These are phyloP conservation scores for Leptinotarsa tumamoca DNA, from an alignment of 2,888 invertebrate genomes.

Conservation along the genomic window DNA sequence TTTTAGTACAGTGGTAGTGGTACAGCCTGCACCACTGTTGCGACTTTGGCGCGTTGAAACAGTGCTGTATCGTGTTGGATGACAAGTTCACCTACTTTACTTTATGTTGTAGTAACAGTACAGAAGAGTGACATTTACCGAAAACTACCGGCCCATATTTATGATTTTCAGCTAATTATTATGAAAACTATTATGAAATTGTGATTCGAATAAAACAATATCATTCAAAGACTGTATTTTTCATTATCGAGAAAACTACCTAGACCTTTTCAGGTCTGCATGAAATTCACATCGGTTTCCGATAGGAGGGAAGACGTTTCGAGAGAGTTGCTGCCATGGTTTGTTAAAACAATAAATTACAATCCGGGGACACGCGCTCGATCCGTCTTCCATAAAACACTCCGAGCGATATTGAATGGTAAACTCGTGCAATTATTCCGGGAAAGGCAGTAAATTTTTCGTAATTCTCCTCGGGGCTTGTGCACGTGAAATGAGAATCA, in stretches of 20 bases:
- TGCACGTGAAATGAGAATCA: slow-evolving; percentile 27
- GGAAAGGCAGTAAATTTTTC: slow-evolving; percentile 41
- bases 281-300: slow-evolving; percentile 8
- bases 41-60: too few species aligned
- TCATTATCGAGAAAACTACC: neutral
- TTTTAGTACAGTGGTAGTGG: too few species aligned
- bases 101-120: too few species aligned
- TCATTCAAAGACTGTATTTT: too few species aligned
- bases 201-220: too few species aligned
- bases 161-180: too few species aligned
- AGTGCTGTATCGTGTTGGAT: too few species aligned
- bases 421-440: slow-evolving; percentile 43
- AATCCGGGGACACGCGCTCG: slow-evolving; percentile 29
- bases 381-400: slow-evolving; percentile 39
- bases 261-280: neutral
- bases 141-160: too few species aligned
- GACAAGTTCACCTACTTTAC: too few species aligned
- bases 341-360: slow-evolving; percentile 18
- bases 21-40: too few species aligned
- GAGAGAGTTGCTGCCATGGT: neutral
- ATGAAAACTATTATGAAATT: too few species aligned
- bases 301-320: slow-evolving; percentile 4
- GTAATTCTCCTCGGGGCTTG: slow-evolving; percentile 29
- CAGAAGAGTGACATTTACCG: too few species aligned
- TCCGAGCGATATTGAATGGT: slow-evolving; percentile 38